A percentile compares a stretch with the other conserved stretches of the same genome.
phyloP scores from a whole-genome alignment of 2,888 invertebrate species.

The Hypomecis punctinalis region DNA sequence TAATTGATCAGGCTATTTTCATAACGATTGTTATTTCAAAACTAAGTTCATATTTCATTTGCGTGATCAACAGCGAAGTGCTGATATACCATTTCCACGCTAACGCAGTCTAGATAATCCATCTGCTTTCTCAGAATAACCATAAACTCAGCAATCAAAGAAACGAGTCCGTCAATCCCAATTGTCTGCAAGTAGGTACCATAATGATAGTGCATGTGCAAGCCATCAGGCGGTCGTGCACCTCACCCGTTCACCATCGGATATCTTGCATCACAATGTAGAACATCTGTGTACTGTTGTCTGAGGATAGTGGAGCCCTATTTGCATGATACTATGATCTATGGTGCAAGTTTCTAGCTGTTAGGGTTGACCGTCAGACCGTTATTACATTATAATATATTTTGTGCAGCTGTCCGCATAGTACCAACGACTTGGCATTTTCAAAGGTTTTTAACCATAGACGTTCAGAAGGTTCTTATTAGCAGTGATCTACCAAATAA shows the following conservation, averaged over 20 bases:
- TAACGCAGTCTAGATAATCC: too few relatives aligned
- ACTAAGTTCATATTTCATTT: too few relatives aligned
- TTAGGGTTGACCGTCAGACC: constrained; percentile 9
- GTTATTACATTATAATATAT: too few relatives aligned
- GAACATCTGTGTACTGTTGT: constrained; percentile 35
- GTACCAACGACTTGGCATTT: too few relatives aligned
- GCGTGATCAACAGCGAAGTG: too few relatives aligned
- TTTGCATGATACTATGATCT: constrained; percentile 29
- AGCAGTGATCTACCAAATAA: too few relatives aligned
- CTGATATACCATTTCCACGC: too few relatives aligned
- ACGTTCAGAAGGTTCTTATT: too few relatives aligned
- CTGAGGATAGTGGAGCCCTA: constrained; percentile 8
- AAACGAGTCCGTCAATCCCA: constrained; percentile 14
- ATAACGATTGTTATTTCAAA: too few relatives aligned
- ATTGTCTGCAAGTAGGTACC: constrained; percentile 30
- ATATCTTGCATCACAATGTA: constrained; percentile 40
- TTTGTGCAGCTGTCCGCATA: too few relatives aligned
- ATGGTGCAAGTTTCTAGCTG: constrained; percentile 6
- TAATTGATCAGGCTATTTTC: too few relatives aligned
- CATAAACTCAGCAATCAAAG: constrained; percentile 15
- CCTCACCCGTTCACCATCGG: constrained; percentile 38
- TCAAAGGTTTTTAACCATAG: too few relatives aligned
- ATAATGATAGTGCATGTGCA: constrained; percentile 37
- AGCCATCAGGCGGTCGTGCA: constrained; percentile 37
- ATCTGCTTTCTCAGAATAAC: background rate